Base-by-base conservation (phyloP, 2,888 invertebrate genomes). In the Eutolmus rufibarbis region DNA sequence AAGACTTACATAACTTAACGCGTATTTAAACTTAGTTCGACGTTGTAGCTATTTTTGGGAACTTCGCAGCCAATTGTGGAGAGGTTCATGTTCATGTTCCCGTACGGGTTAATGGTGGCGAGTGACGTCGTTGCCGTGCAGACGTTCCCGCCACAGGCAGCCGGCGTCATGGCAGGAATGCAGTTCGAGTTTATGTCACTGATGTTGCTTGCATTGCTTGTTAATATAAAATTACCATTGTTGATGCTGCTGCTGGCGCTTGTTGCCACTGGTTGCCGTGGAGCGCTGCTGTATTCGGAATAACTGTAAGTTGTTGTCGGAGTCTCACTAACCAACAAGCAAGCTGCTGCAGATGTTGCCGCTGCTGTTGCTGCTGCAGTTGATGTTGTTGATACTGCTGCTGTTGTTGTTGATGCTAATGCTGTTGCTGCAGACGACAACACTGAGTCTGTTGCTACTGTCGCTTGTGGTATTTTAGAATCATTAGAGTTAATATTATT, bases 281-380 rank as follows among this genome's bases (percentile, higher is more conserved):
- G 19, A 43, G 43, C 19, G 34, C 43, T 51, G 1, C n/a, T 14
- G 16, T 57, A 56, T 28, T 77, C 51, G 77, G 57, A 51, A 84
- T 87, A 43, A 57, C 23, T 84, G 66, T 51, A 76, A 16, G 74
- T 37, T 28, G 51, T 51, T 66, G 23, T 23, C 66, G 91, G 91
- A 7, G 92, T 91, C 78, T 76, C 76, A 76, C 23, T 66, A 12
- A 66, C 66, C 66, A 66, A 66, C 28, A 66, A 66, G 66, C 66
- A 90, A 90, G 88, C 90, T 90, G 88, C 90, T 91, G 88, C 90
- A 91, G 77, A 90, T 88, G 86, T 86, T 40, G 89, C 86, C 89
- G 89, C 66, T 89, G 89, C 86, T 89, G 89, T 57, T 89, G 89
- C n/a, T 89, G 89, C n/a, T 88, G 89, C 74, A 88, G 88, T 34